Evolutionary conservation across 1,140 invertebrate species (phyloP).

Genomic region (Sminthurinus signatus): DNA sequence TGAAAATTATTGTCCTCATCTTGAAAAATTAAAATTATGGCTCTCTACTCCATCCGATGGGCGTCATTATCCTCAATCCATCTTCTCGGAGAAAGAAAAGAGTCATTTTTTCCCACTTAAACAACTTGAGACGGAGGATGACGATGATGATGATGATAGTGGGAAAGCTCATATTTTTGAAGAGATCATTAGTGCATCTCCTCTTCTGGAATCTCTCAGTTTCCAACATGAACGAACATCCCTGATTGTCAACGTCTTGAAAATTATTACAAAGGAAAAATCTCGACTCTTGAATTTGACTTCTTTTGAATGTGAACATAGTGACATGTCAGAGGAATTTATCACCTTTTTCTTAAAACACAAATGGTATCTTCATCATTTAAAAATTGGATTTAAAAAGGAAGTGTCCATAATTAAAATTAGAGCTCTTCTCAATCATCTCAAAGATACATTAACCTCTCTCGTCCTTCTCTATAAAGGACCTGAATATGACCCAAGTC

Average conservation of each 20-base stretch:
- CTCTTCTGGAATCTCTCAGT: neutral
- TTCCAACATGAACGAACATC: neutral
- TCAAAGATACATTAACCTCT: neutral
- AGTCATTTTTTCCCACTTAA: neutral
- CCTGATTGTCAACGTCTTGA: neutral
- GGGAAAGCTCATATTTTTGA: conserved; percentile 1
- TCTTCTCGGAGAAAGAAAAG: neutral
- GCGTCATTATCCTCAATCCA: neutral
- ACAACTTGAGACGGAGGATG: neutral
- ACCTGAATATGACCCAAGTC: neutral
- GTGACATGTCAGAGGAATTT: neutral
- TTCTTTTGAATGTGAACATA: neutral
- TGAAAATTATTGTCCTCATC: neutral
- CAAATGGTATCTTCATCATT: neutral
- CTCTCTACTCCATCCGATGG: neutral
- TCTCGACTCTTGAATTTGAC: neutral
- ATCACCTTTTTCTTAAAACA: neutral
- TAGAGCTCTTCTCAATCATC: neutral
- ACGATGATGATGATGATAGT: neutral
- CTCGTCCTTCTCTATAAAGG: neutral
- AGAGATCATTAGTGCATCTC: neutral
- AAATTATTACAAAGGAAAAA: neutral
- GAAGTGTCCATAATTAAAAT: neutral
- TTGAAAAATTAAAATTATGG: conserved; percentile 5
- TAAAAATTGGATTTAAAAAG: neutral